These are phyloP conservation scores for Diglossa brunneiventris DNA, from an alignment of 2,113 vertebrate genomes.

Conservation along the genomic window DNA sequence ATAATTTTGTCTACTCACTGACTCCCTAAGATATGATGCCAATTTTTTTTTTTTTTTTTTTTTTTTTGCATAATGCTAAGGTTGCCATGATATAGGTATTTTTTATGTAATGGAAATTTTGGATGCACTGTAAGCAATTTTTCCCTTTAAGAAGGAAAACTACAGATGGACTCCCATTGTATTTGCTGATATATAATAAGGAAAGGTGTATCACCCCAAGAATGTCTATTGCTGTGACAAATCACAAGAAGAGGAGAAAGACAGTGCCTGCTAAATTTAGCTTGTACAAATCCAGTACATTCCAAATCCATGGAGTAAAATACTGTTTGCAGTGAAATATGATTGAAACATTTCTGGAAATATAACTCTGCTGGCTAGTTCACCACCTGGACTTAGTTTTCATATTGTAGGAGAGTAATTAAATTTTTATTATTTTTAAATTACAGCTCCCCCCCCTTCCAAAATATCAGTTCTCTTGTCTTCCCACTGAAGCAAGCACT, in stretches of 20 bases:
- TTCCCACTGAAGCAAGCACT: slow-evolving; percentile 66
- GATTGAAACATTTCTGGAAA: slow-evolving; percentile 49
- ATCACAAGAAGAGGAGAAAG: slow-evolving; percentile 50
- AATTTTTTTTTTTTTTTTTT: background rate
- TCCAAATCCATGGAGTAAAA: slow-evolving; percentile 38
- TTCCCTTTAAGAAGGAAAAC: slow-evolving; percentile 10
- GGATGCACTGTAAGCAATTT: background rate
- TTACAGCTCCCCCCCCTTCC: background rate
- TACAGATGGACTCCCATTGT: slow-evolving; percentile 11
- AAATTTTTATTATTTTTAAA: slow-evolving; percentile 75
- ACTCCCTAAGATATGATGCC: background rate
- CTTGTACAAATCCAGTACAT: slow-evolving; percentile 39
- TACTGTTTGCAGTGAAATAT: slow-evolving; percentile 26
- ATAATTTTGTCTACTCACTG: background rate
- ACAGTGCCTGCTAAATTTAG: slow-evolving; percentile 57
- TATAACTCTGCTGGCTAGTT: slow-evolving; percentile 37
- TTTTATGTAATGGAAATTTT: slow-evolving; percentile 41
- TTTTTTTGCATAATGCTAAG: slow-evolving; percentile 11
- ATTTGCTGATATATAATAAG: slow-evolving; percentile 38
- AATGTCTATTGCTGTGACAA: slow-evolving; percentile 64
- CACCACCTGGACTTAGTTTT: slow-evolving; percentile 76
- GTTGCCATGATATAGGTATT: background rate
- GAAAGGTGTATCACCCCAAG: slow-evolving; percentile 52
- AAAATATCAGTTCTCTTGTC: slow-evolving; percentile 69
- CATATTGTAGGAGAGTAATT: slow-evolving; percentile 71